These are phyloP conservation scores for Dasyurus viverrinus DNA, from an alignment of 2,113 vertebrate genomes.

Conservation along the genomic window DNA sequence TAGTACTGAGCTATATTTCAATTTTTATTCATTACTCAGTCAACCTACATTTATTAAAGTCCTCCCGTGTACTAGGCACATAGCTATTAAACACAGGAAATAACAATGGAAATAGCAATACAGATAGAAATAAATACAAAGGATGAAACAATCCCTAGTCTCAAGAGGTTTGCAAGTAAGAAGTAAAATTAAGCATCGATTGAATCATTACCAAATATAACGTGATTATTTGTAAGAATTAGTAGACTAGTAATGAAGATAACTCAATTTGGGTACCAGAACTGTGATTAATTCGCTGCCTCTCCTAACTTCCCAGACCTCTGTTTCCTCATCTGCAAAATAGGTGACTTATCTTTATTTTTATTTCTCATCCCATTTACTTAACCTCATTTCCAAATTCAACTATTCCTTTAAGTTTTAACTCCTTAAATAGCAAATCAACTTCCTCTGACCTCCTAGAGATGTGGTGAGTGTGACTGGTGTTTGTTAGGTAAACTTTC, in stretches of 20 bases:
- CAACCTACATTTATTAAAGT: neutral
- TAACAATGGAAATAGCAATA: neutral
- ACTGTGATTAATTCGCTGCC: neutral
- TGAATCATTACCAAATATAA: neutral
- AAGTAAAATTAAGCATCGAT: neutral
- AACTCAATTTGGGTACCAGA: neutral
- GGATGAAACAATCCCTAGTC: neutral
- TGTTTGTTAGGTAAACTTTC: neutral
- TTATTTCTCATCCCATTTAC: neutral
- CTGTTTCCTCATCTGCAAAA: neutral
- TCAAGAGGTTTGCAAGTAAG: neutral
- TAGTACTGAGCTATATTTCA: neutral
- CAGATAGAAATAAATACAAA: neutral
- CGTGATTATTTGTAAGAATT: neutral
- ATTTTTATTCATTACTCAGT: neutral
- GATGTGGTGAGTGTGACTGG: neutral
- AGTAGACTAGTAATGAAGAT: neutral
- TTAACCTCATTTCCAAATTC: slow-evolving; percentile 25
- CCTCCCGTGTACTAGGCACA: neutral
- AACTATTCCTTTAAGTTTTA: neutral
- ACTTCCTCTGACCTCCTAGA: neutral
- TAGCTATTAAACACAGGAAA: neutral
- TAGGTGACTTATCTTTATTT: neutral
- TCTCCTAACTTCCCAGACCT: neutral
- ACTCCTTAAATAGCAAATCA: slow-evolving; percentile 24